Percentiles rank a stretch among this genome's conserved stretches.
Evolutionary conservation across 2,797 vertebrate genomes (phyloP).

Genomic region (Tokudaia muenninki): DNA sequence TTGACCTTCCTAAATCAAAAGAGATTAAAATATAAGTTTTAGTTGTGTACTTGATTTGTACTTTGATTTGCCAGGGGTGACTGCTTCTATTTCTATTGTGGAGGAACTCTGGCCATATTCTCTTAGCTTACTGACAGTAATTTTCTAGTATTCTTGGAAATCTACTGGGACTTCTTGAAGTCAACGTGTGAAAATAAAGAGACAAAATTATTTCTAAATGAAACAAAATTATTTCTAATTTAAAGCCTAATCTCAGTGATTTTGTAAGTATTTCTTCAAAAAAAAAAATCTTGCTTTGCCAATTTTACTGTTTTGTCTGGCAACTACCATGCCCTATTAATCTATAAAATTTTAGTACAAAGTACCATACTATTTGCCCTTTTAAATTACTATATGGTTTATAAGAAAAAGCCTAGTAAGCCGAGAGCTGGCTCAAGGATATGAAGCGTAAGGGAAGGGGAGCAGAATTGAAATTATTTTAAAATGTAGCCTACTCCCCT

Average conservation of each 20-base stretch:
- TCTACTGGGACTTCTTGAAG: slow-evolving; percentile 1
- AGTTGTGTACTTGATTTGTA: neutral
- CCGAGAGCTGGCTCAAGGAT: neutral
- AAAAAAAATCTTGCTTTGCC: neutral
- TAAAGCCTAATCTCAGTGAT: neutral
- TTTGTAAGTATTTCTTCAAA: neutral
- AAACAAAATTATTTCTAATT: slow-evolving; percentile 31
- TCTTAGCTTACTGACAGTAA: neutral
- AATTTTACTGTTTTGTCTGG: neutral
- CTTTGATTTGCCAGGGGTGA: neutral
- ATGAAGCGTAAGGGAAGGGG: slow-evolving; percentile 40
- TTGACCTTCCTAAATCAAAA: slow-evolving; percentile 48
- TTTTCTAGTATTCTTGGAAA: neutral
- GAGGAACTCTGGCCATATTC: neutral
- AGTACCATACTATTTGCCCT: neutral
- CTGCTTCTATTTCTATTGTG: neutral
- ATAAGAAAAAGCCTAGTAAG: slow-evolving; percentile 26
- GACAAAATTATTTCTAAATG: slow-evolving; percentile 16
- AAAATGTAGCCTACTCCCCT: slow-evolving; percentile 18
- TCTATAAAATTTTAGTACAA: slow-evolving; percentile 12
- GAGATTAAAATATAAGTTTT: slow-evolving; percentile 26
- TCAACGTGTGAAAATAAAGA: slow-evolving; percentile 25
- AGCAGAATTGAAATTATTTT: slow-evolving; percentile 8
- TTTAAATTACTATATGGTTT: neutral
- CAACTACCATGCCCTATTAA: neutral